Evolutionary conservation across 2,797 vertebrate genomes (phyloP).

Genomic region (Diceros bicornis): DNA sequence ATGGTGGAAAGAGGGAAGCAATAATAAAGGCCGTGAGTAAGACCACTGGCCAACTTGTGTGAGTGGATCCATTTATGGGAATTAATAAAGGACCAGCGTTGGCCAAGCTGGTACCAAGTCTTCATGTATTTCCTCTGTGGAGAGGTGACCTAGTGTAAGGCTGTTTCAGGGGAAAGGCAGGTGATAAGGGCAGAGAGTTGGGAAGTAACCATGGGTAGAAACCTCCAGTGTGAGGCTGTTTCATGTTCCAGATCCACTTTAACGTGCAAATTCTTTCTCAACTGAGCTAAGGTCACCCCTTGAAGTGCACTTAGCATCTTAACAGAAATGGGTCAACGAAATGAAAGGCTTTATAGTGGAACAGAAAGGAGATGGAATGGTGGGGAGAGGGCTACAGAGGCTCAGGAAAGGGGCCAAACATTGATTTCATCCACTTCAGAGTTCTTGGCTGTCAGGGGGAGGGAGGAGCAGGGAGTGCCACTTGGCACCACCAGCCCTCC

Average conservation of each 20-base stretch:
- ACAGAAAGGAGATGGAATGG: not conserved
- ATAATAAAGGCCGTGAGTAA: not conserved
- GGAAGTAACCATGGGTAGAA: not conserved
- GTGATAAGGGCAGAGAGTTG: not conserved
- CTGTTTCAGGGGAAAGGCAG: not conserved
- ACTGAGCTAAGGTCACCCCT: not conserved
- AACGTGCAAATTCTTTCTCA: not conserved
- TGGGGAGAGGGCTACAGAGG: not conserved
- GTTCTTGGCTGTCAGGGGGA: not conserved
- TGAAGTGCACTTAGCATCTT: not conserved
- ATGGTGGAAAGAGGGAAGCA: not conserved
- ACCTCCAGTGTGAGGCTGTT: not conserved
- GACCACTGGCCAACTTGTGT: accelerated
- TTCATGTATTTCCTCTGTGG: not conserved
- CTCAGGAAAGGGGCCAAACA: not conserved
- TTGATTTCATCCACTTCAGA: not conserved
- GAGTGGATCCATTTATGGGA: not conserved
- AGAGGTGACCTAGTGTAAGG: not conserved
- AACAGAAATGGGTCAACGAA: not conserved
- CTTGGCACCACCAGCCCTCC: not conserved
- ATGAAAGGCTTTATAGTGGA: not conserved
- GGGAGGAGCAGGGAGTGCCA: not conserved
- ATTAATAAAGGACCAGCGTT: not conserved
- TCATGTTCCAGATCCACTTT: not conserved
- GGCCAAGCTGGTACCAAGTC: not conserved